These are phyloP conservation scores for Ctenodactylus gundi DNA, from an alignment of 2,113 vertebrate genomes.

Conservation along the genomic window DNA sequence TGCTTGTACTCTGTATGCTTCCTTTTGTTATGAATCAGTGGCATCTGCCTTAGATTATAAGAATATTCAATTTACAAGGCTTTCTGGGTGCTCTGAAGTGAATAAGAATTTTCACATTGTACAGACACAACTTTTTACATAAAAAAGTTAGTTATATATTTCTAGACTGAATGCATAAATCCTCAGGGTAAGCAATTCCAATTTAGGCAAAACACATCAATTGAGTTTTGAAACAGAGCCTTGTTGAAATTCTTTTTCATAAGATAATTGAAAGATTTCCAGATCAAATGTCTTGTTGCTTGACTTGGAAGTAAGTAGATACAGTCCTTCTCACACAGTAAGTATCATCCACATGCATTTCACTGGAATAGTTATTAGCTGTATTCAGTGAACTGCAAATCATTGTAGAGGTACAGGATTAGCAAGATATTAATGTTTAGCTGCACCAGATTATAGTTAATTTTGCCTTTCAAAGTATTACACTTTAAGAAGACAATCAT, in stretches of 20 bases:
- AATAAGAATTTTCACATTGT: neutral
- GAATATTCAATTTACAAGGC: neutral
- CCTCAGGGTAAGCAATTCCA: neutral
- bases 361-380: constrained; percentile 63
- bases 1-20: neutral
- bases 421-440: constrained; percentile 59
- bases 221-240: constrained; percentile 9
- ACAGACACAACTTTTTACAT: neutral
- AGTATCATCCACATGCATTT: constrained; percentile 12
- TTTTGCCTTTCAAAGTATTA: constrained; percentile 40
- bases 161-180: neutral
- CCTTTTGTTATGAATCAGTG: neutral
- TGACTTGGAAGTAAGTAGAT: constrained; percentile 34
- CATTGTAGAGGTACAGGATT: constrained; percentile 39
- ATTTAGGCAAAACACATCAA: neutral
- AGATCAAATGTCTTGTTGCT: constrained; percentile 12
- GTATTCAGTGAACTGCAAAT: constrained; percentile 57
- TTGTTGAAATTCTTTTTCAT: constrained; percentile 32
- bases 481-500: constrained; percentile 25
- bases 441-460: constrained; percentile 11
- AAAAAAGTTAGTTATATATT: neutral
- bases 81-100: neutral
- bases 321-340: constrained; percentile 7
- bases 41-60: neutral
- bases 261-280: constrained; percentile 52